Conservation (phyloP, 2,113 vertebrate species). For the Pontoporia blainvillei region DNA sequence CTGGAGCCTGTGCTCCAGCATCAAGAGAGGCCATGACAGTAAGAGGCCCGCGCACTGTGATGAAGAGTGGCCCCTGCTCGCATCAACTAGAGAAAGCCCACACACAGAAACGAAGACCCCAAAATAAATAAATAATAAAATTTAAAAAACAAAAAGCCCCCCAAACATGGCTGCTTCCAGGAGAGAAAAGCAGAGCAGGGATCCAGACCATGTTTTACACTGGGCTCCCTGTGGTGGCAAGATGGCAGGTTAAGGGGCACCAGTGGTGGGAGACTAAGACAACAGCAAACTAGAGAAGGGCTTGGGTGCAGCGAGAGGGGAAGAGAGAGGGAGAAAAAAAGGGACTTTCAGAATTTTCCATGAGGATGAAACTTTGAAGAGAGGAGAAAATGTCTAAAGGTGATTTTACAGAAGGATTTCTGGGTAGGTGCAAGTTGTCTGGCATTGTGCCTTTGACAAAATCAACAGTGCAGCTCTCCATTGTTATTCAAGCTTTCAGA, state of each 20-base stretch:
- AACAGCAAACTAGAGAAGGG: neutral
- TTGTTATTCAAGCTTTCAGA: neutral
- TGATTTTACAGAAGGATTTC: conserved; percentile 10
- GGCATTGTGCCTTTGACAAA: neutral
- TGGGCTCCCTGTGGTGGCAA: neutral
- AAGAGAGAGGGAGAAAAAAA: neutral
- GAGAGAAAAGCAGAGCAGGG: neutral
- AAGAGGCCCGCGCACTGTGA: too few relatives aligned
- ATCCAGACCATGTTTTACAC: neutral
- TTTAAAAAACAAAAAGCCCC: too few relatives aligned
- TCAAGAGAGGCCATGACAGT: too few relatives aligned
- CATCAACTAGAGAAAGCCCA: too few relatives aligned
- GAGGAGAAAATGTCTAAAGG: neutral
- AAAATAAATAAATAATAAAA: too few relatives aligned
- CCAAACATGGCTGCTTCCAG: neutral
- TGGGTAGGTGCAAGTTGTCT: neutral
- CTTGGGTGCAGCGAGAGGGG: neutral
- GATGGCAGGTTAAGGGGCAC: neutral
- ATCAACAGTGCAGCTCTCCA: neutral
- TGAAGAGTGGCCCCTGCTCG: too few relatives aligned
- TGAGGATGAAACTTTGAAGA: neutral
- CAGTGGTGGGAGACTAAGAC: neutral
- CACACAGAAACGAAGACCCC: too few relatives aligned
- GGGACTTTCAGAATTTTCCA: neutral
- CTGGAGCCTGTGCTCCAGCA: too few relatives aligned